A percentile compares a stretch with the other conserved stretches of the same genome.
Conservation (phyloP, 2,888 invertebrate genomes). For the Anthophora plumipes region DNA sequence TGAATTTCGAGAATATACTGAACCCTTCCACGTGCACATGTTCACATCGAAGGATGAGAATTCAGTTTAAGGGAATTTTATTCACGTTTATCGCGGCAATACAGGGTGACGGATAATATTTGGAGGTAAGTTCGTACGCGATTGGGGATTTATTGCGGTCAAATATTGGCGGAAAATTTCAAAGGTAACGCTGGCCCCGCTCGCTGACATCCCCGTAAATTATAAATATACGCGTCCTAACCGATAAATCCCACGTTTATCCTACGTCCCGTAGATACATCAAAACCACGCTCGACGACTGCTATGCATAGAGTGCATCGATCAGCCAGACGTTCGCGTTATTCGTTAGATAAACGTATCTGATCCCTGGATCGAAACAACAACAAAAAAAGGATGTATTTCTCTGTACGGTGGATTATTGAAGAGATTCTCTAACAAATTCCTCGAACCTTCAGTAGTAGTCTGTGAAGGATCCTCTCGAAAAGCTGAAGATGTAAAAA, state of each 20-base stretch:
- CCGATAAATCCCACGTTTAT: slow-evolving; percentile 56
- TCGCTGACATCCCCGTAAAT: slow-evolving; percentile 50
- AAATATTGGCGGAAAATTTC: slow-evolving; percentile 55
- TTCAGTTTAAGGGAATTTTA: not conserved
- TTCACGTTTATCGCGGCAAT: not conserved
- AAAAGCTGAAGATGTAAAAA: too few species aligned
- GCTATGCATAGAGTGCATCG: slow-evolving; percentile 38
- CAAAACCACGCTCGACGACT: slow-evolving; percentile 32
- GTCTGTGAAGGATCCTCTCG: too few species aligned
- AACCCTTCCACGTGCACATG: not conserved
- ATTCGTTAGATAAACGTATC: not conserved
- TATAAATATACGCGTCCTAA: slow-evolving; percentile 50
- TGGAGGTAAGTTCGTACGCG: slow-evolving; percentile 41
- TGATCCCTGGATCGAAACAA: not conserved
- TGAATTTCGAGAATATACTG: not conserved
- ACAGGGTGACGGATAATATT: slow-evolving; percentile 31
- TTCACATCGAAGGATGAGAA: not conserved
- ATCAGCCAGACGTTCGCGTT: slow-evolving; percentile 20
- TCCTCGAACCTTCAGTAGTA: not conserved
- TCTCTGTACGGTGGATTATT: not conserved
- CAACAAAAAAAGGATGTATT: not conserved
- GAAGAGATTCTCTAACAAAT: not conserved
- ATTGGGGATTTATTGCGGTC: slow-evolving; percentile 45
- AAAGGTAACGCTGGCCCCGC: slow-evolving; percentile 38
- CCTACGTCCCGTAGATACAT: slow-evolving; percentile 38